Evolutionary conservation across 2,888 invertebrate species (phyloP), one percentile per base, ranked within the genome.

Genomic region (Tineola bisselliella): DNA sequence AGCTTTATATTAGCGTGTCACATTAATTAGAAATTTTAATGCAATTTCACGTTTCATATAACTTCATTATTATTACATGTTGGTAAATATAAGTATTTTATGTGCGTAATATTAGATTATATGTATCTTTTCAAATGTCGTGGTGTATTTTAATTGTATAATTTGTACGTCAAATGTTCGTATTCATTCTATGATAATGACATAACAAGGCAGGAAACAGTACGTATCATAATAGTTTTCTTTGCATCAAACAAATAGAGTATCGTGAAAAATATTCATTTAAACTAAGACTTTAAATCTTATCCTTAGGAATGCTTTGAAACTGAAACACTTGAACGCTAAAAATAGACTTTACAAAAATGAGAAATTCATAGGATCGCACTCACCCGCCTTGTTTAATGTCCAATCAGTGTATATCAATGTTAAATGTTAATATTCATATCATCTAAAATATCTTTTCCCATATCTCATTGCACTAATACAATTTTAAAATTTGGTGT

Each of bases 391-490:
- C 25, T 43, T 43, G 43, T 43, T 8, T 6, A 43, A 43, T 43
- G 43, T 12, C 8, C 43, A 4, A 43, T n/a, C 13, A n/a, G 43
- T 10, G 13, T 43, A 13, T 43, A 6, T 43, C 13, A 43, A n/a
- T 5, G 8, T 48, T 48, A 5, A 48, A 17, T 48, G 48, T 48
- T 17, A 17, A 8, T 48, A 13, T 48, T 48, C 48, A 48, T 48
- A 48, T 48, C 48, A 48, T 38, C 38, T 38, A 38, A 38, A 38
- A 48, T 48, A 13, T 48, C 48, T 48, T 25, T 25, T 17, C 6
- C 15, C 48, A 48, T 48, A 48, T 48, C 38, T 38, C 38, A 38
- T 38, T n/a, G 48, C 48, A 48, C 48, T 48, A 48, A 43, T 43
- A n/a, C 2, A 4, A 4, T 6, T 10, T 3, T 38, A 38, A 38